A percentile compares a stretch with the other conserved stretches of the same genome.
phyloP scores from a whole-genome alignment of 2,797 vertebrate species.

The Rhinogobio ventralis region DNA sequence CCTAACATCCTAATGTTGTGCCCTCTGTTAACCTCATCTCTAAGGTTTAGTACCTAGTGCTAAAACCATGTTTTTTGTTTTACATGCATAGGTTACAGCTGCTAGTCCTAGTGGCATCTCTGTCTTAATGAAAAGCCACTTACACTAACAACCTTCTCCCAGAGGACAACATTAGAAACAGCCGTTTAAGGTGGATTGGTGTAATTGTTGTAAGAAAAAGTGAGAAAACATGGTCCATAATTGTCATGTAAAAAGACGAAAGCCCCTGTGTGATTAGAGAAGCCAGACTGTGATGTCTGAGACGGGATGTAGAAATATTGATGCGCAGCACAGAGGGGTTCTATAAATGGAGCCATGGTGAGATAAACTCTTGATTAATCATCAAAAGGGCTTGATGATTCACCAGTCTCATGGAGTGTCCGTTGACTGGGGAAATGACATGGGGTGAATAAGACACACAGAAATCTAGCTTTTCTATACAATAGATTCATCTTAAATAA shows the following conservation, averaged over 20 bases:
- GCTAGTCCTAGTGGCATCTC: not conserved
- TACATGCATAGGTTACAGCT: not conserved
- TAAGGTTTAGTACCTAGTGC: not conserved
- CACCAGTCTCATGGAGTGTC: conserved; percentile 66
- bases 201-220: conserved; percentile 5
- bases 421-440: conserved; percentile 59
- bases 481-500: conserved; percentile 21
- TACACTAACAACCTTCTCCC: conserved; percentile 4
- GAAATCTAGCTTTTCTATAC: not conserved
- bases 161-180: conserved; percentile 31
- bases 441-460: conserved; percentile 27
- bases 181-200: conserved; percentile 9
- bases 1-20: not conserved
- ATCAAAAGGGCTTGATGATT: conserved; percentile 74
- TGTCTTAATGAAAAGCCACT: conserved; percentile 22
- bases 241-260: conserved; percentile 59
- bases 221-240: conserved; percentile 33
- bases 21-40: not conserved
- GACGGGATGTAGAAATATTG: conserved; percentile 70
- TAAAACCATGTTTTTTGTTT: conserved; percentile 15
- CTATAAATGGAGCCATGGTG: conserved; percentile 75
- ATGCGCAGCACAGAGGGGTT: conserved; percentile 60
- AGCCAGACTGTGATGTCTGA: conserved; percentile 60
- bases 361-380: conserved; percentile 79
- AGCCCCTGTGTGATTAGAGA: conserved; percentile 62